phyloP scores from a whole-genome alignment of 2,797 vertebrate genomes.

The Pangasius larnaudii region DNA sequence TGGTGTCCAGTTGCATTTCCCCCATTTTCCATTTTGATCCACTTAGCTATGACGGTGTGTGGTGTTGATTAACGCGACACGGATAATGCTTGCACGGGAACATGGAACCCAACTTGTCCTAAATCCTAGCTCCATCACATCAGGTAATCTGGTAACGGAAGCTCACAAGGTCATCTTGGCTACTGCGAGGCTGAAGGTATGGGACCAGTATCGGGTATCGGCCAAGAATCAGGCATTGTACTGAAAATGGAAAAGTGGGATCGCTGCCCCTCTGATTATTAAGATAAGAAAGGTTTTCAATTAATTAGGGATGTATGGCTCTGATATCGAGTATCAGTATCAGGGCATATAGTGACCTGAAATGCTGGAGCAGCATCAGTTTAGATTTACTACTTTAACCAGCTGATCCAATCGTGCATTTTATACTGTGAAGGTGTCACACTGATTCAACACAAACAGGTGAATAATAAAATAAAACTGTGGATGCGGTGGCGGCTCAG shows the following conservation, averaged over 20 bases:
- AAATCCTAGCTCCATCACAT: background rate
- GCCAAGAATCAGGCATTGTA: background rate
- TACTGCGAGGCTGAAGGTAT: background rate
- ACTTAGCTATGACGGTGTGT: background rate
- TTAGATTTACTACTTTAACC: background rate
- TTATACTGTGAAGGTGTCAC: background rate
- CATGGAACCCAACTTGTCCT: background rate
- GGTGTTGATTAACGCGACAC: background rate
- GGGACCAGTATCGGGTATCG: too few relatives aligned
- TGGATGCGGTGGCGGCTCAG: background rate
- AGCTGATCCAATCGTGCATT: background rate
- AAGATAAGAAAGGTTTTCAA: background rate
- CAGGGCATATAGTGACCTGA: background rate
- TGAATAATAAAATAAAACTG: background rate
- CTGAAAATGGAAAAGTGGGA: background rate
- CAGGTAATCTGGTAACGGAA: background rate
- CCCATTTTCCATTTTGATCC: background rate
- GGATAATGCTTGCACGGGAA: background rate
- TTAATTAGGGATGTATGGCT: background rate
- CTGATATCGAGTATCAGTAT: background rate
- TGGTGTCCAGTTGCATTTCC: background rate
- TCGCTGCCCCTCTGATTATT: background rate
- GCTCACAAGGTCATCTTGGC: background rate
- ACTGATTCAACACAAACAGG: background rate
- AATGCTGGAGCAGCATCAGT: background rate